These are phyloP conservation scores for Lycaon pictus DNA, from an alignment of 2,113 vertebrate species.

Conservation along the genomic window DNA sequence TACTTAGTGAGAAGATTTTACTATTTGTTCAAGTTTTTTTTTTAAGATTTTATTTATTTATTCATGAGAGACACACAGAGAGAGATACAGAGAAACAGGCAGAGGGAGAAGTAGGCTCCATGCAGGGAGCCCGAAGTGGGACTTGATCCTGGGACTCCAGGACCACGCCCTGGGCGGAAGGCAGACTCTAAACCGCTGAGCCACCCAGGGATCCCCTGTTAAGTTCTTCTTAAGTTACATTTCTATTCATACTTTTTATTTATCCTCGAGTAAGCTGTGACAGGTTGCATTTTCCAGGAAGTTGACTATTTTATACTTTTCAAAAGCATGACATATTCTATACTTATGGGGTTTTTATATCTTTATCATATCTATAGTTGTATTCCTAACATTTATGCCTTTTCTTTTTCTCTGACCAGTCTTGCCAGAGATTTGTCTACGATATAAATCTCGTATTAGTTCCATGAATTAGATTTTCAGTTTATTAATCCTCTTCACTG, in stretches of 20 bases:
- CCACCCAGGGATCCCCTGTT: too few relatives aligned
- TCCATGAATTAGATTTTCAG: not conserved
- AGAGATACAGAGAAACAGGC: too few relatives aligned
- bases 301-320: conserved; percentile 1
- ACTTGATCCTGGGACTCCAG: too few relatives aligned
- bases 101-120: too few relatives aligned
- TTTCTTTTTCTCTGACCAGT: not conserved
- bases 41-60: too few relatives aligned
- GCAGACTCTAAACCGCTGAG: too few relatives aligned
- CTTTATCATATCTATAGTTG: not conserved
- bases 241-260: conserved; percentile 21
- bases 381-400: not conserved
- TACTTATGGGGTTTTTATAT: not conserved
- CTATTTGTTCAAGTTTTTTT: not conserved
- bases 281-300: not conserved
- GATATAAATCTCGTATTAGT: not conserved
- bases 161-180: too few relatives aligned
- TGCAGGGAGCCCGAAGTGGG: too few relatives aligned
- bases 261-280: not conserved
- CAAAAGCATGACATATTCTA: not conserved
- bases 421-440: not conserved
- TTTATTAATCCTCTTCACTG: conserved; percentile 19
- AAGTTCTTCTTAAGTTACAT: not conserved
- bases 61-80: too few relatives aligned
- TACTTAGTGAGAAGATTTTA: conserved; percentile 8